Conservation (phyloP, 2,888 invertebrate genomes). For the Thumatha senex region DNA sequence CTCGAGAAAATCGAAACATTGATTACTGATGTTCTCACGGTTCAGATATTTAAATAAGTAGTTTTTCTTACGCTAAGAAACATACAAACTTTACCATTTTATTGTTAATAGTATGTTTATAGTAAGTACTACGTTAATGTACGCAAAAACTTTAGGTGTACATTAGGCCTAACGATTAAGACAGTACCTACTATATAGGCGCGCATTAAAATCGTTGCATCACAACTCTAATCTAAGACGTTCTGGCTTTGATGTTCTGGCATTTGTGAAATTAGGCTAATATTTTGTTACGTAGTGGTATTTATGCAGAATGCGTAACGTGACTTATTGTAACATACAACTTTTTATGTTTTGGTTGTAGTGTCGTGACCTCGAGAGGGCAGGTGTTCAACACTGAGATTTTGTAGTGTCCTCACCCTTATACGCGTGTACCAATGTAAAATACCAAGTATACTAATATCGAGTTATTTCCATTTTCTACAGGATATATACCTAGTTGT, state of each 20-base stretch:
- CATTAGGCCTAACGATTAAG: constrained; percentile 31
- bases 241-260: constrained; percentile 46
- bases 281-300: constrained; percentile 11
- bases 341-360: background rate
- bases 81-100: too few species aligned
- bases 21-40: too few species aligned
- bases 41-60: too few species aligned
- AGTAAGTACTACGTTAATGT: too few species aligned
- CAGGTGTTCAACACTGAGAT: background rate
- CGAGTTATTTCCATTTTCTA: too few species aligned
- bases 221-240: constrained; percentile 35
- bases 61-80: too few species aligned
- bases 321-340: constrained; percentile 4
- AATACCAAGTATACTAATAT: too few species aligned
- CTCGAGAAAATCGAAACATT: too few species aligned
- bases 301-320: constrained; percentile 10
- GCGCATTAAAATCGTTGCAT: constrained; percentile 44
- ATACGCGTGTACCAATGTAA: too few species aligned
- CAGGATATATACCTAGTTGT: too few species aligned
- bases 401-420: too few species aligned
- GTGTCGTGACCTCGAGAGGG: background rate
- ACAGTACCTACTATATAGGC: constrained; percentile 43
- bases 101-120: too few species aligned
- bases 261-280: constrained; percentile 31
- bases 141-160: background rate